A percentile compares a stretch with the other conserved stretches of the same genome.
Conservation (phyloP, 2,113 vertebrate species). For the Crotalus tigris region DNA sequence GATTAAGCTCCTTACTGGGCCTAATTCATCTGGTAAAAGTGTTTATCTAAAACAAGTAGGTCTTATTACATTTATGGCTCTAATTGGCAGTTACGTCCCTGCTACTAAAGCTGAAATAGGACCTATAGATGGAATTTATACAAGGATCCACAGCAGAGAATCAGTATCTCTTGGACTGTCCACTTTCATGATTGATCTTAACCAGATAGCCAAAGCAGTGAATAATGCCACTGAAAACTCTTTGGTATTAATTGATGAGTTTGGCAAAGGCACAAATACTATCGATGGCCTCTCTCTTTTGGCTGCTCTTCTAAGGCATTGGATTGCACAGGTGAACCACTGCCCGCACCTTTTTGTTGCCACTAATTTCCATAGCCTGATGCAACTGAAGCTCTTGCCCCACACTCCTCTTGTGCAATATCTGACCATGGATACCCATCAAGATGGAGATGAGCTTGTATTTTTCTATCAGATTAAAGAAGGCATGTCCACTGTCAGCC, state of each 20-base stretch:
- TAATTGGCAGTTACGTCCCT: constrained; percentile 92
- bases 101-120: constrained; percentile 91
- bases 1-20: constrained; percentile 91
- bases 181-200: constrained; percentile 96
- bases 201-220: constrained; percentile 91
- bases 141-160: constrained; percentile 90
- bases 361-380: constrained; percentile 92
- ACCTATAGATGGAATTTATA: constrained; percentile 88
- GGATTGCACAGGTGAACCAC: constrained; percentile 74
- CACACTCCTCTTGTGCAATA: constrained; percentile 78
- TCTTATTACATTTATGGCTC: constrained; percentile 94
- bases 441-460: constrained; percentile 88
- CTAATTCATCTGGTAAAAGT: constrained; percentile 96
- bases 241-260: constrained; percentile 94
- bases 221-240: constrained; percentile 88
- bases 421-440: constrained; percentile 88
- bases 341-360: constrained; percentile 88
- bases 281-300: constrained; percentile 89
- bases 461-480: constrained; percentile 92
- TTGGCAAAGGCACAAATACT: constrained; percentile 97
- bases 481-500: constrained; percentile 84
- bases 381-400: constrained; percentile 87
- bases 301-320: constrained; percentile 85
- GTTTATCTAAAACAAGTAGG: constrained; percentile 95
- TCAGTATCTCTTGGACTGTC: constrained; percentile 94